Evolutionary conservation across 2,888 invertebrate species (phyloP), one percentile per base, ranked within the genome.

Genomic region (Acanthosepion lycidas): DNA sequence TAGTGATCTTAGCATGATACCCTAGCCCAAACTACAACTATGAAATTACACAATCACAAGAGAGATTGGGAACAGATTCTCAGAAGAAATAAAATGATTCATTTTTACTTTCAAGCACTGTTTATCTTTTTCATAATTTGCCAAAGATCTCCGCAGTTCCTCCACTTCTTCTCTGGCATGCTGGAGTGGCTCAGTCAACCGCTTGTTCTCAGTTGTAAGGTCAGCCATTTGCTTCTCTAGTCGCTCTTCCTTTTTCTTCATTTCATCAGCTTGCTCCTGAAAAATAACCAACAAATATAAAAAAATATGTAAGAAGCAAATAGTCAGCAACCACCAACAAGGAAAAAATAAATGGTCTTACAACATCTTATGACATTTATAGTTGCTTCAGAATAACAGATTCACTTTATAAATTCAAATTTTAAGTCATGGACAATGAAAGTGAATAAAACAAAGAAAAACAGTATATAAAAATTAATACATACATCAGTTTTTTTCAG

Each of bases 41-140:
- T 42, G 42, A 42, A 42, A 42, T 42, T 42, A 42, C 42, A 42
- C 42, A 42, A 42, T 42, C 42, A 42, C 42, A 42, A 42, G 42
- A 42, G 42, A 42, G 42, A 42, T 42, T 42, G 42, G 42, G 42
- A 42, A 42, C 2, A 42, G 42, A 42, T 42, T 42, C 42, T 42
- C 42, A n/a, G 15, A 78, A 33, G 33, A 78, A 78, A 78, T 1
- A 12, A 78, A 78, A 78, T 12, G 8, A 9, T n/a, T 92, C 0
- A 49, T 28, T 18, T 18, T 49, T 93, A 93, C 93, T 53, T 93
- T 93, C 1, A 93, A 33, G 28, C 93, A 51, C 95, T 98, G 98
- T 96, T 98, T 99, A 97, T 99, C 99, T 95, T 99, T 98, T 95
- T 98, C 98, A 96, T 99, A 99, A 97, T 98, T 98, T n/a, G 98